Percentiles rank a stretch among this genome's conserved stretches.
Evolutionary conservation across 2,113 vertebrate species (phyloP).

Genomic region (Oceanodroma tethys): DNA sequence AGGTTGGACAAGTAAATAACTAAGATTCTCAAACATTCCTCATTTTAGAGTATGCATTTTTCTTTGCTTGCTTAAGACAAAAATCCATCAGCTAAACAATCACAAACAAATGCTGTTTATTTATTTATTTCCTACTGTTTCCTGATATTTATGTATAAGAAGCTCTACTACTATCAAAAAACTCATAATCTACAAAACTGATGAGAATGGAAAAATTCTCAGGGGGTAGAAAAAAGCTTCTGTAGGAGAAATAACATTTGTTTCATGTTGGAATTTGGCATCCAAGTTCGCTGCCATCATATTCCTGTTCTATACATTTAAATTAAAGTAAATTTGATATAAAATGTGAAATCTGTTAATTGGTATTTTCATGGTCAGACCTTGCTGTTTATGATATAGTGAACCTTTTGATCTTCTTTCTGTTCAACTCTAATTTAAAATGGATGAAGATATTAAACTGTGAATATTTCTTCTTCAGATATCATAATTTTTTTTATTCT

Average conservation of each 20-base stretch:
- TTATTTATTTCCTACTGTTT: not conserved
- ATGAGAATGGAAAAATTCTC: not conserved
- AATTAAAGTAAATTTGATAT: not conserved
- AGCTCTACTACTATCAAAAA: not conserved
- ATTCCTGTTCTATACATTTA: not conserved
- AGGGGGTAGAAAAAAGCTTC: not conserved
- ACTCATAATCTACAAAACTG: not conserved
- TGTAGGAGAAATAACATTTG: not conserved
- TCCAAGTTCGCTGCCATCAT: not conserved
- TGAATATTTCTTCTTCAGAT: not conserved
- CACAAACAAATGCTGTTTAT: constrained; percentile 21
- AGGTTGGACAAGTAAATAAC: not conserved
- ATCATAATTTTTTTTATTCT: not conserved
- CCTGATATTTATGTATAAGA: not conserved
- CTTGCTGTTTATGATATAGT: not conserved
- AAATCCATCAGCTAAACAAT: constrained; percentile 34
- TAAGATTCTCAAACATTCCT: not conserved
- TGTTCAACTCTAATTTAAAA: not conserved
- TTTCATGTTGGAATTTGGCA: not conserved
- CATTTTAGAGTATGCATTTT: not conserved
- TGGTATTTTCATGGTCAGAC: not conserved
- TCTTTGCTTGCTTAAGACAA: constrained; percentile 28
- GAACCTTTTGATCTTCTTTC: not conserved
- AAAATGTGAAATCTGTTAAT: not conserved
- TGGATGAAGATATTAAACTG: not conserved